Conservation (phyloP, 1,140 invertebrate genomes). For the Daktulosphaira vitifoliae region DNA sequence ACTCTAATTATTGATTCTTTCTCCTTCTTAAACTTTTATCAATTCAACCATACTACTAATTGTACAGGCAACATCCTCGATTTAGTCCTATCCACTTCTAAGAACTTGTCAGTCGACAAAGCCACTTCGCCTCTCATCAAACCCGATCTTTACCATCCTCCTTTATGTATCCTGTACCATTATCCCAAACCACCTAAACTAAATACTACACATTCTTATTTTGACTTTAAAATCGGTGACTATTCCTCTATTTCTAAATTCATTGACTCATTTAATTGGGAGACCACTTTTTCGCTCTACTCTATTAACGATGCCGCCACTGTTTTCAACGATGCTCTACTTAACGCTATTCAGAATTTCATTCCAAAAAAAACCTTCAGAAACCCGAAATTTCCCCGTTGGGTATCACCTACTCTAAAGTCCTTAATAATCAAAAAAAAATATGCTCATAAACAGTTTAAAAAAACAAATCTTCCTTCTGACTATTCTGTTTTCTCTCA, state of each 20-base stretch:
- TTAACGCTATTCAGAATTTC: neutral
- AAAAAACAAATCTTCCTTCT: neutral
- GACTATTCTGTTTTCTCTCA: neutral
- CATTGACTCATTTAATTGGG: neutral
- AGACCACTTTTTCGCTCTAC: neutral
- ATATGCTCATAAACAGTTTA: neutral
- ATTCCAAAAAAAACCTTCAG: neutral
- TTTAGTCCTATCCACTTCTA: neutral
- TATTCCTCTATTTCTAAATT: neutral
- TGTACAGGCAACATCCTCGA: neutral
- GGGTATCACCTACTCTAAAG: neutral
- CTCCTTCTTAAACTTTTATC: neutral
- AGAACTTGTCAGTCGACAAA: neutral
- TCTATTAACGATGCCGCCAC: neutral
- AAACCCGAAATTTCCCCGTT: neutral
- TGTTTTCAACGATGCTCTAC: neutral
- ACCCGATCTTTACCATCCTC: neutral
- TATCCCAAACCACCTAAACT: neutral
- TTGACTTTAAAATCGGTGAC: neutral
- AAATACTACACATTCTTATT: neutral
- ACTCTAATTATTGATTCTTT: neutral
- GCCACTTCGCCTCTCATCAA: neutral
- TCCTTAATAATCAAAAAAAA: neutral
- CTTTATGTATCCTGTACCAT: neutral
- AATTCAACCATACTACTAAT: neutral